Evolutionary conservation across 2,797 vertebrate genomes (phyloP), one percentile per base, ranked within the genome.

Genomic region (Oreochromis mossambicus): DNA sequence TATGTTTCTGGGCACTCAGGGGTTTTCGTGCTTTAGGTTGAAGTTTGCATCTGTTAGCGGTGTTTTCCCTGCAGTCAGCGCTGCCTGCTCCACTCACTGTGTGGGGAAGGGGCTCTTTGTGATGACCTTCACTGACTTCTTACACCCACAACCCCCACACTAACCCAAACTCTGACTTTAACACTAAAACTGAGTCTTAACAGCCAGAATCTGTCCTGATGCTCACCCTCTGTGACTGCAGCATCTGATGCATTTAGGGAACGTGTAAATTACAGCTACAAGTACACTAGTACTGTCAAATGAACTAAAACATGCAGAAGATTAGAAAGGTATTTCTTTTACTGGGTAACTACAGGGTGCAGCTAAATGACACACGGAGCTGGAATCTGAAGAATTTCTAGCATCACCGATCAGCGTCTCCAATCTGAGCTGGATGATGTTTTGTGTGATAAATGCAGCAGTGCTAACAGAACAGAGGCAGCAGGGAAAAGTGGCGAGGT

Each of bases 311-410:
- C 36, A 3, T 68, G 63, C 36, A 24, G 36, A n/a, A 63, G 58
- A 6, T 12, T 68, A 43, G 36, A 43, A 68, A 70, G 21, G 8
- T 3, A 7, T 70, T 6, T 34, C 4, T 46, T 46, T 70, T 26
- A 9, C 21, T 26, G 21, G 38, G 21, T 70, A 26, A 68, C 63
- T 70, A 70, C 66, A 70, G 41, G 21, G 66, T 46, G 14, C 66
- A 46, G 24, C 66, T 70, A 46, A 26, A 70, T 46, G 41, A 70
- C 38, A 26, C 66, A 26, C 12, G 5, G 52, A 82, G 61, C 82
- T 88, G 84, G 89, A 86, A 85, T 90, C 77, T 81, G n/a, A 61
- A 66, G 89, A 86, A 88, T 90, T 9, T 48, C 14, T 2, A 3
- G 3, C 63, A 52, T 54, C 10, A 1, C 2, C 32, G 46, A 48